These are phyloP conservation scores for Tapera naevia DNA, from an alignment of 2,797 vertebrate species.

Conservation along the genomic window DNA sequence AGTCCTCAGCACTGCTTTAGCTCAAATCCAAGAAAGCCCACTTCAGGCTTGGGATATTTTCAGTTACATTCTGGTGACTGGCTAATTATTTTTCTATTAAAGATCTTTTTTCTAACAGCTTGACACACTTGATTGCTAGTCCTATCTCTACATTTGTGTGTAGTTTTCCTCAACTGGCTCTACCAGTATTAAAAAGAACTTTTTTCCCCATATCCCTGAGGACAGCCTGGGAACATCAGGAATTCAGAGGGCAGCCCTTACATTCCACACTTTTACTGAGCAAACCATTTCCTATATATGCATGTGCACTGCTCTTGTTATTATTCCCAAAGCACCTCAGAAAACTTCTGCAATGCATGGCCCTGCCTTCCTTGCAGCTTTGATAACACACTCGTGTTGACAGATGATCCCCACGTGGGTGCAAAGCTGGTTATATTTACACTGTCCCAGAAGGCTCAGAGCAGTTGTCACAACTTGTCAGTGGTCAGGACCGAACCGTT, in stretches of 20 bases:
- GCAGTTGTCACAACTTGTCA: conserved; percentile 67
- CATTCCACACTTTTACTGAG: accelerated
- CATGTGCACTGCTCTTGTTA: neutral
- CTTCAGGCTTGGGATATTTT: neutral
- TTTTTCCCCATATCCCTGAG: neutral
- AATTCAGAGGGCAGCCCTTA: neutral
- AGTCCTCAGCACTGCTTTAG: neutral
- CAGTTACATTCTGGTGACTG: neutral
- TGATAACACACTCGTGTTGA: neutral
- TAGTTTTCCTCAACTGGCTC: neutral
- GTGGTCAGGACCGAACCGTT: neutral
- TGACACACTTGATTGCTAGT: neutral
- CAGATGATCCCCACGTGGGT: conserved; percentile 1
- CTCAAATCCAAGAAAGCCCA: neutral
- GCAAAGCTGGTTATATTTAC: conserved; percentile 43
- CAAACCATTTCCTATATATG: neutral
- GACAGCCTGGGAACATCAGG: neutral
- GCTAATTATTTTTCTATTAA: neutral
- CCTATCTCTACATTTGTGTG: neutral
- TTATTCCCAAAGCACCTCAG: neutral
- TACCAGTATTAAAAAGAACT: neutral
- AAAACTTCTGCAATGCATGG: neutral
- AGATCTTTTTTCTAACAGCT: neutral
- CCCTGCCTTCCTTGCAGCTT: neutral
- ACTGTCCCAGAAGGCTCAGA: conserved; percentile 24